Percentiles rank a stretch among this genome's conserved stretches.
These are phyloP conservation scores for Cephonodes hylas DNA, from an alignment of 2,888 invertebrate species.

Conservation along the genomic window DNA sequence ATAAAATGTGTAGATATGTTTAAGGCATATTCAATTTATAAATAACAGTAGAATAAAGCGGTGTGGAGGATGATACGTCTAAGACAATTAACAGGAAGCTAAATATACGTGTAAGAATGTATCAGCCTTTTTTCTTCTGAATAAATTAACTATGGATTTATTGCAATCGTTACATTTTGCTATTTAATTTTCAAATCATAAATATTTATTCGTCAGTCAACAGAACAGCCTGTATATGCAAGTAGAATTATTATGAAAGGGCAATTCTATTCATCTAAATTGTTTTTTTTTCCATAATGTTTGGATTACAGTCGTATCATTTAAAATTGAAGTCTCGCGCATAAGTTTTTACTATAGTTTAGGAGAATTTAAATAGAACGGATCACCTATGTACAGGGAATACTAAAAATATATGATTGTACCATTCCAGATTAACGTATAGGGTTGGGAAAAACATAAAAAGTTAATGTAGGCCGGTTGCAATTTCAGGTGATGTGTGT, in stretches of 20 bases:
- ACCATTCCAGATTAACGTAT: not conserved
- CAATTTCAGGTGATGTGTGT: not conserved
- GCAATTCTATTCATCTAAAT: not conserved
- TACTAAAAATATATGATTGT: not conserved
- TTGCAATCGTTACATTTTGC: not conserved
- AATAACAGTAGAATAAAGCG: not conserved
- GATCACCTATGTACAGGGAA: not conserved
- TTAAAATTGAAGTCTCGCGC: not conserved
- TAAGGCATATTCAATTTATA: no score
- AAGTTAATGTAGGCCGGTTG: not conserved
- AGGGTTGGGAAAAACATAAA: no score
- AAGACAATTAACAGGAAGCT: not conserved
- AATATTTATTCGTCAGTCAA: not conserved
- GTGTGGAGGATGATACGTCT: not conserved
- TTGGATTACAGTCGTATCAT: not conserved
- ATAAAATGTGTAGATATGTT: not conserved
- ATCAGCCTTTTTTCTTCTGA: not conserved
- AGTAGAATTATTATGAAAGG: conserved; percentile 1
- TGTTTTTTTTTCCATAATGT: not conserved
- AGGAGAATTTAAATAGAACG: not conserved
- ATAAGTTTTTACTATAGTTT: not conserved
- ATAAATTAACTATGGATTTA: not conserved
- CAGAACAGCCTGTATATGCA: not conserved
- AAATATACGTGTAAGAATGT: not conserved
- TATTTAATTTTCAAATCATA: not conserved